These are phyloP conservation scores for Oedothorax gibbosus DNA, from an alignment of 1,140 invertebrate genomes.

Conservation along the genomic window DNA sequence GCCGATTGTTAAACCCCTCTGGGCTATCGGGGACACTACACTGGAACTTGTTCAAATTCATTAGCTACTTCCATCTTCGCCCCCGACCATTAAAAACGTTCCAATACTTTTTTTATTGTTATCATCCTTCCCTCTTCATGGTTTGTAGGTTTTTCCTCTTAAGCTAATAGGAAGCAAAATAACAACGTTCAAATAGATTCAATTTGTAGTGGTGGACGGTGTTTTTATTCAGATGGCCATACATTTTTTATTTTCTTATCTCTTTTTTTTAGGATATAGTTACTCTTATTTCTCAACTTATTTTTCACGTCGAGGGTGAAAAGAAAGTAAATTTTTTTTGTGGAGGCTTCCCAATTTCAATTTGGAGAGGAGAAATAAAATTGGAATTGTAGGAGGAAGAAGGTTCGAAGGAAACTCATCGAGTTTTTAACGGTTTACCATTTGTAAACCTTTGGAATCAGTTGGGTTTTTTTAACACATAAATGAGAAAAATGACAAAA, in stretches of 20 bases:
- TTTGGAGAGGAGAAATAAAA: constrained; percentile 22
- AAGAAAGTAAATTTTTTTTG: constrained; percentile 8
- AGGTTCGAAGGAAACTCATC: neutral
- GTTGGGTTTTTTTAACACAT: neutral
- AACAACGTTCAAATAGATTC: constrained; percentile 57
- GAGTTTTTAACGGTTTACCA: constrained; percentile 54
- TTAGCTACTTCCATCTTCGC: constrained; percentile 44
- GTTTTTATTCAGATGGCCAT: constrained; percentile 39
- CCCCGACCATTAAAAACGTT: constrained; percentile 28
- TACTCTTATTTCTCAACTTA: constrained; percentile 12
- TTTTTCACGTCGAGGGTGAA: neutral
- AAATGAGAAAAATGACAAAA: constrained; percentile 2
- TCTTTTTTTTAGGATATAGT: constrained; percentile 6
- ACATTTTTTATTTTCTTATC: neutral
- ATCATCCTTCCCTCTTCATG: constrained; percentile 22
- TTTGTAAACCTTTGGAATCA: constrained; percentile 31
- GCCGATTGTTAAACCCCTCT: constrained; percentile 54
- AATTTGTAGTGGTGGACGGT: constrained; percentile 50
- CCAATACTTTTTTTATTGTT: constrained; percentile 14
- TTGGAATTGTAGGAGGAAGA: neutral
- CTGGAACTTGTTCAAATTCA: constrained; percentile 52
- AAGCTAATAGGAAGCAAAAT: constrained; percentile 60
- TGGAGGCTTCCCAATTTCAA: constrained; percentile 19
- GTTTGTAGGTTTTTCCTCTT: constrained; percentile 60
- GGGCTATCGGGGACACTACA: constrained; percentile 35